Evolutionary conservation across 2,888 invertebrate species (phyloP).

Genomic region (Acrobasis suavella): DNA sequence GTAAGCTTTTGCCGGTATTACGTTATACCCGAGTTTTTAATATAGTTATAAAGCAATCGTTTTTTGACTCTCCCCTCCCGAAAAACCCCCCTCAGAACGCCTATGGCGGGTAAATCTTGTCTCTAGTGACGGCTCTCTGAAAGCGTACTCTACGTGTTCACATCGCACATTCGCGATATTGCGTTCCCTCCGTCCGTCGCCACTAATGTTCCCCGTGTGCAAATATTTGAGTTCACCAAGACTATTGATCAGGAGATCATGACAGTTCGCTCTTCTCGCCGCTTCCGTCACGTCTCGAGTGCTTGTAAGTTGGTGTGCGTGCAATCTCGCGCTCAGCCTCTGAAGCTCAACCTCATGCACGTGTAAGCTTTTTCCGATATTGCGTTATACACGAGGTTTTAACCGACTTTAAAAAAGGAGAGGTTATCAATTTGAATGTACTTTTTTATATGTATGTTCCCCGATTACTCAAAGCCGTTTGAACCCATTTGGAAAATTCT

Average conservation of each 20-base stretch:
- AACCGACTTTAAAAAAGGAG: no score
- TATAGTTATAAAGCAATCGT: neutral
- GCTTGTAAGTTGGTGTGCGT: conserved; percentile 62
- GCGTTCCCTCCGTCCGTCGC: conserved; percentile 44
- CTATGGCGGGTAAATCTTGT: no score
- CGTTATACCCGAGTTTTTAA: neutral
- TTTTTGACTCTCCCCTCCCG: no score
- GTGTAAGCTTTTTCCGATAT: neutral
- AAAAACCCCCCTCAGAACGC: no score
- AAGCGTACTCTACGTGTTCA: conserved; percentile 35
- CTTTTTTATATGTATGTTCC: no score
- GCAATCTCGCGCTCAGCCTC: conserved; percentile 39
- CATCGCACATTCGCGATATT: conserved; percentile 46
- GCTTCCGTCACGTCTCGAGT: conserved; percentile 75
- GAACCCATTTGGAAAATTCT: no score
- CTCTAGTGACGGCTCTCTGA: conserved; percentile 2
- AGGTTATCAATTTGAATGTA: no score
- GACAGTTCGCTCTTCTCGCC: conserved; percentile 54
- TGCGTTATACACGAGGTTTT: neutral
- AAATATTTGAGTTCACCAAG: conserved; percentile 74
- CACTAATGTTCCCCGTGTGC: conserved; percentile 72
- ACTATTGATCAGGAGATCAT: conserved; percentile 76
- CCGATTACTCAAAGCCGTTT: no score
- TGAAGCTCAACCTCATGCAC: neutral
- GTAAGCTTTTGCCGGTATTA: neutral